Evolutionary conservation across 2,888 invertebrate genomes (phyloP).

Genomic region (Alloscopus bannaensis): DNA sequence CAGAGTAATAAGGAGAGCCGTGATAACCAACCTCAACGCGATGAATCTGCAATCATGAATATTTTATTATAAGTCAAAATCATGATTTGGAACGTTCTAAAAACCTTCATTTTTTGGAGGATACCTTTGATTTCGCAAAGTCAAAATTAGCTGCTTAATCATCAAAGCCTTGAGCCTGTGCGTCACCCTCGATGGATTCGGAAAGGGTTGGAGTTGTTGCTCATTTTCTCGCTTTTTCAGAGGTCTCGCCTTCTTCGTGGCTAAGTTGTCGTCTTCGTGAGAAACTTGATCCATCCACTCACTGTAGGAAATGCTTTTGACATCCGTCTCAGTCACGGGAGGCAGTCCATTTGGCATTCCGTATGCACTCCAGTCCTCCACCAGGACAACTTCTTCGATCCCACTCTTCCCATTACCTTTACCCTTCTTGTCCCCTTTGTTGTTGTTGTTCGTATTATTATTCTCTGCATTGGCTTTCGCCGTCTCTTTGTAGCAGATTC

Average conservation of each 20-base stretch:
- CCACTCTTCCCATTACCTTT: slow-evolving; percentile 50
- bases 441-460: slow-evolving; percentile 37
- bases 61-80: neutral
- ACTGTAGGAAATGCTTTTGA: slow-evolving; percentile 55
- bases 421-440: slow-evolving; percentile 41
- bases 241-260: slow-evolving; percentile 52
- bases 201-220: slow-evolving; percentile 39
- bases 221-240: slow-evolving; percentile 37
- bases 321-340: slow-evolving; percentile 43
- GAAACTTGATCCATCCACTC: slow-evolving; percentile 65
- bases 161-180: slow-evolving; percentile 46
- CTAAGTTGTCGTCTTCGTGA: slow-evolving; percentile 55
- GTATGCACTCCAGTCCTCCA: slow-evolving; percentile 61
- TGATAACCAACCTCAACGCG: slow-evolving; percentile 36
- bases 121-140: slow-evolving; percentile 37
- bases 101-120: too few species aligned
- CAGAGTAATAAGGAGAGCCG: slow-evolving; percentile 38
- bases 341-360: slow-evolving; percentile 54
- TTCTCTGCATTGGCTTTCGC: slow-evolving; percentile 50
- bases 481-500: slow-evolving; percentile 60
- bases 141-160: slow-evolving; percentile 49
- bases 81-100: neutral
- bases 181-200: slow-evolving; percentile 47
- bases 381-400: slow-evolving; percentile 55
- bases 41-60: slow-evolving; percentile 24